Base-by-base conservation (phyloP, 1,140 invertebrate genomes). In the Drosophila triauraria region DNA sequence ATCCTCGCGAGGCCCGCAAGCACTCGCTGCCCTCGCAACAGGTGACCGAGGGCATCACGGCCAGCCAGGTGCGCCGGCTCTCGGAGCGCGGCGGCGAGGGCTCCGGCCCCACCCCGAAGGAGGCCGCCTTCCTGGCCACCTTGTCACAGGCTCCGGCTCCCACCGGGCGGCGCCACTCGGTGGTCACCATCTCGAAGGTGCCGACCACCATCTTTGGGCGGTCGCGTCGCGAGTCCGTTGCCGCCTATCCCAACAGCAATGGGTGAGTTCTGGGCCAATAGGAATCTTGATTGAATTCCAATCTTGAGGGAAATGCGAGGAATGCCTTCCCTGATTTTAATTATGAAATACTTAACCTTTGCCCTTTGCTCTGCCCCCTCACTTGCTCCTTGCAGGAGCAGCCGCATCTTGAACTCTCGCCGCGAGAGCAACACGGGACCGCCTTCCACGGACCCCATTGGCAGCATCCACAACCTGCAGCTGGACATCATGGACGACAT, bases 401-500 rank as follows among this genome's bases (percentile, higher is more conserved):
- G 92, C 27, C 82, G 91, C 5, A 76, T 87, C 2, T 48, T 93
- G 1, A 84, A 69, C 20, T 93, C 92, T 0, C 80, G 92, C 0
- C 84, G 92, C 38, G 92, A 93, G 57, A 93, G 92, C 77, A 86
- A 80, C 58, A 69, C 86, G 83, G 95, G 95, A 53, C 96, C 96
- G 3, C 96, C 96, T 27, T 95, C 95, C 20, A 95, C 95, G 25
- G 95, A 95, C 42, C 93, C 95, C n/a, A 94, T 94, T 17, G 96
- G 96, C 42, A 97, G 96, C 86, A 95, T 95, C 15, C 96, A 97
- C 86, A 97, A 97, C 91, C 93, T 97, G 20, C 96, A 97, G 81
- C 93, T 97, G 61, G 96, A 97, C 82, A 97, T 97, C 63, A 97
- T 97, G 96, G 96, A 97, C 79, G 96, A 97, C 82, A 97, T 97